phyloP scores from a whole-genome alignment of 1,140 invertebrate species.

The Rhizoglyphus robini region DNA sequence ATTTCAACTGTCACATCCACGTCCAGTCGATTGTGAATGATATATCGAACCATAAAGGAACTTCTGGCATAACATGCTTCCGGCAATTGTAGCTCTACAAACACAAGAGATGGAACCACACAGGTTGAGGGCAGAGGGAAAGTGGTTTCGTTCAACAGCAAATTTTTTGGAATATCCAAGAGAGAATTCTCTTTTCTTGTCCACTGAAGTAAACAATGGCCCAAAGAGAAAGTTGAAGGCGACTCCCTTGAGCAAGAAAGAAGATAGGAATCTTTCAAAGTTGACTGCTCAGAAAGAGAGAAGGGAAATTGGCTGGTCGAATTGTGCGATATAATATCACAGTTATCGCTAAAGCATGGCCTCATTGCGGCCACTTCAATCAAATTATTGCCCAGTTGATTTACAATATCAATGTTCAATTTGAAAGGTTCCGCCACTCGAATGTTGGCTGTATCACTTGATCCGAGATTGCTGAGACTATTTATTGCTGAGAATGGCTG shows the following conservation, averaged over 20 bases:
- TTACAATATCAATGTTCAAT: not conserved
- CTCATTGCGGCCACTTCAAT: not conserved
- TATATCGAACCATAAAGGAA: slow-evolving; percentile 45
- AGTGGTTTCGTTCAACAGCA: not conserved
- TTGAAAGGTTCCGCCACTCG: not conserved
- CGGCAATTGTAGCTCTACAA: slow-evolving; percentile 53
- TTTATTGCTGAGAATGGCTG: not conserved
- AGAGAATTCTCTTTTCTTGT: not conserved
- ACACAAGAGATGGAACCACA: slow-evolving; percentile 50
- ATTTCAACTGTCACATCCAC: slow-evolving; percentile 55
- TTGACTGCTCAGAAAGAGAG: not conserved
- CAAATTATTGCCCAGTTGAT: not conserved
- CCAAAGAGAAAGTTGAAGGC: not conserved
- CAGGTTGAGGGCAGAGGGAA: slow-evolving; percentile 31
- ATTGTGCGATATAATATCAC: not conserved
- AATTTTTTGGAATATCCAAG: not conserved
- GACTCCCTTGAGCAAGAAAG: not conserved
- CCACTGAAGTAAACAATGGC: not conserved
- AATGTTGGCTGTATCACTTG: not conserved
- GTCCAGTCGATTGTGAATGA: slow-evolving; percentile 53
- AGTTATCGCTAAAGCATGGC: not conserved
- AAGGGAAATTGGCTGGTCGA: not conserved
- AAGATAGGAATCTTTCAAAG: not conserved
- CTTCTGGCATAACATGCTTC: slow-evolving; percentile 56
- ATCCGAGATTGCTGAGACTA: not conserved